A percentile compares a stretch with the other conserved stretches of the same genome.
Evolutionary conservation across 2,797 vertebrate species (phyloP).

Genomic region (Muraenolepis orangiensis): DNA sequence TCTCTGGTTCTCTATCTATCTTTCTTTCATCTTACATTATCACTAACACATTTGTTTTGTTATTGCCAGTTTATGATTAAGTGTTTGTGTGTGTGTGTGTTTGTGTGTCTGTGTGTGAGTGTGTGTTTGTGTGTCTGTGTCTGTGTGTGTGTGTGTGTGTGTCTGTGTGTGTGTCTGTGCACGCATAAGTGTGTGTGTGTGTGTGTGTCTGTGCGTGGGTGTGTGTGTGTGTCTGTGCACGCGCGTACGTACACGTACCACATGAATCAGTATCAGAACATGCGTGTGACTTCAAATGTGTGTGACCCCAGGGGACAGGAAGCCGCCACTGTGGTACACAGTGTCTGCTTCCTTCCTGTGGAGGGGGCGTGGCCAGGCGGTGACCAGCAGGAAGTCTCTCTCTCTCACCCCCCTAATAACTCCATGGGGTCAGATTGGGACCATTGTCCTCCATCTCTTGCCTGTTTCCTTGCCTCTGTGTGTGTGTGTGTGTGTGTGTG

Average conservation of each 20-base stretch:
- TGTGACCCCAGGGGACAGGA: not conserved
- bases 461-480: not conserved
- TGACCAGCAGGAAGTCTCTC: constrained; percentile 3
- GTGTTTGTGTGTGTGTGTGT: too few species aligned
- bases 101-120: too few species aligned
- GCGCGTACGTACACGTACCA: too few species aligned
- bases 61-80: too few species aligned
- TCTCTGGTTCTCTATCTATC: too few species aligned
- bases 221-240: not conserved
- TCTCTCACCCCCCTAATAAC: constrained; percentile 8
- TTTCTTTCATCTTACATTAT: too few species aligned
- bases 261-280: not conserved
- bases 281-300: not conserved
- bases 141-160: constrained; percentile 9
- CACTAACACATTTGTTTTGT: too few species aligned
- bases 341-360: not conserved
- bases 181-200: not conserved
- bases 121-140: not conserved
- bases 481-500: constrained; percentile 1
- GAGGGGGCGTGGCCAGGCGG: not conserved
- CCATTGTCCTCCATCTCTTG: not conserved
- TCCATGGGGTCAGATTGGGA: not conserved
- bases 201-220: not conserved
- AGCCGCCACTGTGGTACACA: not conserved
- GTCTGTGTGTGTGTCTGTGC: constrained; percentile 4